Conservation (phyloP, 2,888 invertebrate species). For the Andricus curvator region DNA sequence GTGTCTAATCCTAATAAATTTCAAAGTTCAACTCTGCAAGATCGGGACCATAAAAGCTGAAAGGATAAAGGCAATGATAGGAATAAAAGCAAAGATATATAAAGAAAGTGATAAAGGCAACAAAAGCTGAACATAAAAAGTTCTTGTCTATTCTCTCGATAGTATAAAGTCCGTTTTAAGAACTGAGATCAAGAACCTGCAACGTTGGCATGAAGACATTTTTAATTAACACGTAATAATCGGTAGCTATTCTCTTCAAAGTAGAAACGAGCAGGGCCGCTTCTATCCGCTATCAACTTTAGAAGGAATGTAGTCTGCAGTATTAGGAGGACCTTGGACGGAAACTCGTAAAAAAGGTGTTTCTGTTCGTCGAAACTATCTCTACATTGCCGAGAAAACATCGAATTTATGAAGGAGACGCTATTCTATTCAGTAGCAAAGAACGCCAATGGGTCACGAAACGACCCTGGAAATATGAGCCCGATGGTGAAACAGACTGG, state of each 20-base stretch:
- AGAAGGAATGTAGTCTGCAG: not conserved
- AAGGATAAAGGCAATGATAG: not conserved
- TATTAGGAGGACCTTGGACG: not conserved
- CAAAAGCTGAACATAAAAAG: conserved; percentile 5
- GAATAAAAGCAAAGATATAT: not conserved
- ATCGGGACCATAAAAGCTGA: not conserved
- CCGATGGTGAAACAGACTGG: not conserved
- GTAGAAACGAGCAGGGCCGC: not conserved
- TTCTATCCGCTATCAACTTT: not conserved
- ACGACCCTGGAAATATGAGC: not conserved
- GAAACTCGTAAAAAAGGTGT: not conserved
- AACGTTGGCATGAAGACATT: not conserved
- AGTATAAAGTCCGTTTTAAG: not conserved
- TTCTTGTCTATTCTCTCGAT: not conserved
- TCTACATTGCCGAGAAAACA: not conserved
- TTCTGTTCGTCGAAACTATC: not conserved
- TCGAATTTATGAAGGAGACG: not conserved
- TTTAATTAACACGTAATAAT: conserved; percentile 3
- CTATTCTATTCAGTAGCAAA: not conserved
- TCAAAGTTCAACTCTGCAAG: too few relatives aligned
- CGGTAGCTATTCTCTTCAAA: not conserved
- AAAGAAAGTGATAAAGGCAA: conserved; percentile 2
- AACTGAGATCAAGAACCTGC: not conserved
- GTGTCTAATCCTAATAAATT: too few relatives aligned
- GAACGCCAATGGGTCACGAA: not conserved